phyloP scores from a whole-genome alignment of 2,113 vertebrate species.

The Vidua chalybeata region DNA sequence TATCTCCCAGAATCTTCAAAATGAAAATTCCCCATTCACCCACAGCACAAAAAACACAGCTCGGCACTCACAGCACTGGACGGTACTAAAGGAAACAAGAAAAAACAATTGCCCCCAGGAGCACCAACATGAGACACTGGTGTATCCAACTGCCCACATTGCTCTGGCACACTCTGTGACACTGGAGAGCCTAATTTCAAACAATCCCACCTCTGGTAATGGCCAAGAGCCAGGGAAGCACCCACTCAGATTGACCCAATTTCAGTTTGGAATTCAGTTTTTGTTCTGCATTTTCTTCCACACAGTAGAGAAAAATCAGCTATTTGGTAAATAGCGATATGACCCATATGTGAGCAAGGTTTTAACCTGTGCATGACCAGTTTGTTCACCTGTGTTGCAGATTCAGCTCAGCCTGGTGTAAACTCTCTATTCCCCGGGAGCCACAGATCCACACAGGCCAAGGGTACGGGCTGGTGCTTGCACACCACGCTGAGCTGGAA shows the following conservation, averaged over 20 bases:
- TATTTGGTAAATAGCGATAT: accelerated
- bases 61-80: not conserved
- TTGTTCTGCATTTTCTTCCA: not conserved
- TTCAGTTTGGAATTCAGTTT: not conserved
- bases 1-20: constrained; percentile 37
- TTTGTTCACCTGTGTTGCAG: not conserved
- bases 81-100: not conserved
- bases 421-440: accelerated
- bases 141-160: not conserved
- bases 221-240: not conserved
- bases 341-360: not conserved
- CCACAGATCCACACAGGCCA: accelerated
- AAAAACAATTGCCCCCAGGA: not conserved
- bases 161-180: not conserved
- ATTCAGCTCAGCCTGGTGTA: not conserved
- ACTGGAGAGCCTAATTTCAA: not conserved
- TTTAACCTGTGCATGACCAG: not conserved
- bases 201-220: not conserved
- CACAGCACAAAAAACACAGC: not conserved
- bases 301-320: accelerated
- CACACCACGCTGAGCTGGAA: not conserved
- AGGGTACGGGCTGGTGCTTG: not conserved
- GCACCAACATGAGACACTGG: no score
- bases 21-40: constrained; percentile 19
- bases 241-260: not conserved